Evolutionary conservation across 2,797 vertebrate species (phyloP), one percentile per base, ranked within the genome.

Genomic region (Limosa lapponica): DNA sequence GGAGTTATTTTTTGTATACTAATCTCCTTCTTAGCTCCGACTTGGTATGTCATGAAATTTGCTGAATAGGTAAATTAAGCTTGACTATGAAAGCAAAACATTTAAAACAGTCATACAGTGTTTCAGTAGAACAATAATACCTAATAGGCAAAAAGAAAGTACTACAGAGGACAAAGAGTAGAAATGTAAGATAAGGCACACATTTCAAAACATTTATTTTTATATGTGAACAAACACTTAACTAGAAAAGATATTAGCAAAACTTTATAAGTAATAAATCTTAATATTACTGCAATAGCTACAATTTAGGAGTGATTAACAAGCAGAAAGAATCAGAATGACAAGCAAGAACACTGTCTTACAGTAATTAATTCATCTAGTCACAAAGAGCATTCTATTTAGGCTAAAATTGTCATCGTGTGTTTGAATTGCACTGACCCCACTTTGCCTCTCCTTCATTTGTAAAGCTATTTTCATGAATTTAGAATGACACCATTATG

Each of bases 351-450:
- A 96, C 96, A 96, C 96, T 96, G 95, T 96, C 90, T 93, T 96
- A 96, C 95, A 94, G 96, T 96, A 97, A 96, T 94, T 96, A 96
- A 96, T 96, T 96, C 96, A 97, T 96, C 96, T 87, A 89, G 73
- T 73, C 94, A 96, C 96, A 96, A 95, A 96, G 95, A 96, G 90
- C 90, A 94, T 96, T 97, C 95, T 96, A 95, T 93, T 95, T 95
- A 91, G 90, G 91, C 80, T 94, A 90, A 97, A 96, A 97, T 97
- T 97, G 95, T 95, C 93, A 95, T 97, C 93, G 1, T 46, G 90
- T 89, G 82, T 94, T 95, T 96, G 93, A 97, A 97, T 94, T 94
- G 96, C 93, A 90, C 89, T 97, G 96, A 96, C 96, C 95, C 87
- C 93, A 95, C 94, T 96, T 97, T 96, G 94, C 95, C 95, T 97